These are phyloP conservation scores for Drepana arcuata DNA, from an alignment of 1,140 invertebrate genomes.

Conservation along the genomic window DNA sequence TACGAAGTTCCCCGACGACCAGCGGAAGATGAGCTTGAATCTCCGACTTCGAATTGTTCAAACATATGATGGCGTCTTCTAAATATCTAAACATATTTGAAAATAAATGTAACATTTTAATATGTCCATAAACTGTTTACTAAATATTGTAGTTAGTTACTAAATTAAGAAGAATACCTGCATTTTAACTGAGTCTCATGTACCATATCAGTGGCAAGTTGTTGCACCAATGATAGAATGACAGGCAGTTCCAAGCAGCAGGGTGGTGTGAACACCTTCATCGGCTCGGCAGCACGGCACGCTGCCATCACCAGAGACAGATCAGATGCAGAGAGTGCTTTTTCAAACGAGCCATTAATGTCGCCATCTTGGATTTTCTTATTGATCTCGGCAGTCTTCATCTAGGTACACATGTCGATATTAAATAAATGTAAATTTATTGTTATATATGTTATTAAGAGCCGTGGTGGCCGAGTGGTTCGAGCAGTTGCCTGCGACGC, in stretches of 20 bases:
- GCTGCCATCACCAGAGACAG: constrained; percentile 86
- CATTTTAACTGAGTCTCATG: constrained; percentile 90
- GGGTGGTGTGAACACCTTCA: constrained; percentile 78
- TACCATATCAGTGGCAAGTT: constrained; percentile 89
- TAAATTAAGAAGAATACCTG: too few relatives aligned
- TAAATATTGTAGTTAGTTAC: too few relatives aligned
- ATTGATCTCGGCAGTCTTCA: constrained; percentile 77
- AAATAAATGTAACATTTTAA: too few relatives aligned
- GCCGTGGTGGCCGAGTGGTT: too few relatives aligned
- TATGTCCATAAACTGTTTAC: too few relatives aligned
- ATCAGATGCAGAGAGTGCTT: constrained; percentile 88
- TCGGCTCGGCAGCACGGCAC: constrained; percentile 85
- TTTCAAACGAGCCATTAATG: constrained; percentile 87
- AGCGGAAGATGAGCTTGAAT: constrained; percentile 85
- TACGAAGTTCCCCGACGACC: constrained; percentile 81
- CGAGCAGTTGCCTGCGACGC: too few relatives aligned
- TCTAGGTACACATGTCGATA: constrained; percentile 27
- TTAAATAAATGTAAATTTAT: not conserved
- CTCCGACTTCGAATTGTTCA: constrained; percentile 80
- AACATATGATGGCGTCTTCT: constrained; percentile 86
- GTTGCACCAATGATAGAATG: constrained; percentile 90
- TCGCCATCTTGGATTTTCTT: constrained; percentile 81
- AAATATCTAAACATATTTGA: constrained; percentile 84
- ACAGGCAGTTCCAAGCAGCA: constrained; percentile 85
- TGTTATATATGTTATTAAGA: not conserved